Percentiles rank a stretch among this genome's conserved stretches.
Conservation (phyloP, 2,113 vertebrate species). For the Hypomesus transpacificus region DNA sequence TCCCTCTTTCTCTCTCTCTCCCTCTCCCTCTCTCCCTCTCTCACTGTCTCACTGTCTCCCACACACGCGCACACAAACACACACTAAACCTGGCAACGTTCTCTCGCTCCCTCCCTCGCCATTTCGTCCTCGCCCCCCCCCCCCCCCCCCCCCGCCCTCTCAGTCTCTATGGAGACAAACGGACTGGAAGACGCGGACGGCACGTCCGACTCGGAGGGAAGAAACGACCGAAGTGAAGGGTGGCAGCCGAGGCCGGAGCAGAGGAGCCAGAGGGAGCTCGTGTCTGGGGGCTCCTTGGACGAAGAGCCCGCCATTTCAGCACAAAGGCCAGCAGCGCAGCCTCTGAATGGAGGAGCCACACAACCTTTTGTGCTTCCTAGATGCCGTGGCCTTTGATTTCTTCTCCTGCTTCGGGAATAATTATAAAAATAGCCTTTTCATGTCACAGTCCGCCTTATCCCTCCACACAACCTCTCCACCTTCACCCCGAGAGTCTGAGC, state of each 20-base stretch:
- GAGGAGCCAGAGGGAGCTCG: too few relatives aligned
- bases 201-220: too few relatives aligned
- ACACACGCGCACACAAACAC: slow-evolving; percentile 19
- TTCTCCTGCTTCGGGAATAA: slow-evolving; percentile 21
- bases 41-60: not conserved
- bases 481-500: not conserved
- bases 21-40: not conserved
- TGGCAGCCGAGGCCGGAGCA: too few relatives aligned
- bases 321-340: not conserved
- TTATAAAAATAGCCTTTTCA: slow-evolving; percentile 37
- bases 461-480: slow-evolving; percentile 6
- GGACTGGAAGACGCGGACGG: too few relatives aligned
- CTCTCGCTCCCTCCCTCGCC: too few relatives aligned
- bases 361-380: slow-evolving; percentile 12
- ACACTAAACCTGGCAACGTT: not conserved
- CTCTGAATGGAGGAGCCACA: slow-evolving; percentile 3
- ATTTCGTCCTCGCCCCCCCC: too few relatives aligned
- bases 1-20: not conserved
- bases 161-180: too few relatives aligned
- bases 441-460: slow-evolving; percentile 22
- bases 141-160: too few relatives aligned
- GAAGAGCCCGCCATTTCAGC: too few relatives aligned
- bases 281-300: not conserved
- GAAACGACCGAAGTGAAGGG: too few relatives aligned
- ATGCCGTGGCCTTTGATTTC: slow-evolving; percentile 24